Evolutionary conservation across 2,113 vertebrate genomes (phyloP), one percentile per base, ranked within the genome.

Genomic region (Lycaon pictus): DNA sequence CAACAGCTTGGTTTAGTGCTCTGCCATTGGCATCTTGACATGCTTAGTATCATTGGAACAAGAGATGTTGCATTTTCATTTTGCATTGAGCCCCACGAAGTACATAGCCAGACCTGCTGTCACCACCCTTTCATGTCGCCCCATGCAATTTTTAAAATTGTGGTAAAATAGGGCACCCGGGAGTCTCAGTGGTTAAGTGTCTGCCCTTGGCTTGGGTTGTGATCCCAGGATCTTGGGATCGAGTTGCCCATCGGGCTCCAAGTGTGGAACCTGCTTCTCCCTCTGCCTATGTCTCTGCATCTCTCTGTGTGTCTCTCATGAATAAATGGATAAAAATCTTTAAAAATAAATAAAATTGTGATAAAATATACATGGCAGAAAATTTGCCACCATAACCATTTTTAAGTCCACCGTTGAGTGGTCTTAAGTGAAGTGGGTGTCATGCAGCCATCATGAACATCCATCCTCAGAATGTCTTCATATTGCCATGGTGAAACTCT

Each of bases 1-100:
- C 13, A 22, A 15, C 32, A 51, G 0, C 22, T 83, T 20, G 27
- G 15, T 2, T 63, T 10, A 25, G 15, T 1, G 5, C 1, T 43
- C 71, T 79, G 7, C 20, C 4, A 1, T 32, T 29, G 17, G 22
- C 3, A 0, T 53, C 71, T 35, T 56, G 67, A 58, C 22, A 92
- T 69, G 37, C 67, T n/a, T 43, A 25, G 29, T 72, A 51, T 11
- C 19, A 62, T 55, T 85, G 19, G 32, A 69, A 51, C 48, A 32
- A 32, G 29, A 67, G 16, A 8, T 0, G 1, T 15, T 11, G 9
- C 7, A 9, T 55, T 92, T 2, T 37, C 32, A 63, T 86, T 86
- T 72, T 72, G n/a, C 11, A 10, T 60, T 25, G 48, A 29, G 11
- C 25, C 63, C 17, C 55, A 63, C 20, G 29, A 63, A 71, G 27